Conservation (phyloP, 2,888 invertebrate species). For the Fragum sueziense region DNA sequence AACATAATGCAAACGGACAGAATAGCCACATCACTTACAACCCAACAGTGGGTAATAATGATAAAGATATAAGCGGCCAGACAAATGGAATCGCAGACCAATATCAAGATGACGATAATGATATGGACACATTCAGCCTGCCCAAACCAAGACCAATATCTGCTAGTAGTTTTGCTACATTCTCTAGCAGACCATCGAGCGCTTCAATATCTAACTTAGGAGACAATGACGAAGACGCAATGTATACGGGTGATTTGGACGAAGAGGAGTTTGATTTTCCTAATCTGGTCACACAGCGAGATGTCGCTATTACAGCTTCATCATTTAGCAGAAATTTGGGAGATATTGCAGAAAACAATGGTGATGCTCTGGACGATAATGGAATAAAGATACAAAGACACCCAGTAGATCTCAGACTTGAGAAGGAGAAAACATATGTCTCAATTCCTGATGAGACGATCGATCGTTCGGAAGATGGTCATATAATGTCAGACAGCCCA, state of each 20-base stretch:
- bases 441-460: slow-evolving; percentile 16
- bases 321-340: neutral
- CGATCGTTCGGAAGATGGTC: neutral
- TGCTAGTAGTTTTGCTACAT: slow-evolving; percentile 47
- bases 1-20: neutral
- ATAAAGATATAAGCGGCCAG: neutral
- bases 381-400: neutral
- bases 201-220: slow-evolving; percentile 2
- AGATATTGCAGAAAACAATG: neutral
- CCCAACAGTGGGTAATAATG: neutral
- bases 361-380: neutral
- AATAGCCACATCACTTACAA: neutral
- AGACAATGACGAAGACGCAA: neutral
- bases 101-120: neutral
- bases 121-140: neutral
- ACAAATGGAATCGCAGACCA: neutral
- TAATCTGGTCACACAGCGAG: neutral
- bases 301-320: neutral
- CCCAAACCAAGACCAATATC: neutral
- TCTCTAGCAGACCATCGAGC: slow-evolving; percentile 50
- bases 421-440: slow-evolving; percentile 1
- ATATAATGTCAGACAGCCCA: neutral
- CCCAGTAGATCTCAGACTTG: neutral
- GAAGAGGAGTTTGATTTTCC: neutral
- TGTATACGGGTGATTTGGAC: neutral